Conservation (phyloP, 1,140 invertebrate genomes). For the Glossosoma conforme region DNA sequence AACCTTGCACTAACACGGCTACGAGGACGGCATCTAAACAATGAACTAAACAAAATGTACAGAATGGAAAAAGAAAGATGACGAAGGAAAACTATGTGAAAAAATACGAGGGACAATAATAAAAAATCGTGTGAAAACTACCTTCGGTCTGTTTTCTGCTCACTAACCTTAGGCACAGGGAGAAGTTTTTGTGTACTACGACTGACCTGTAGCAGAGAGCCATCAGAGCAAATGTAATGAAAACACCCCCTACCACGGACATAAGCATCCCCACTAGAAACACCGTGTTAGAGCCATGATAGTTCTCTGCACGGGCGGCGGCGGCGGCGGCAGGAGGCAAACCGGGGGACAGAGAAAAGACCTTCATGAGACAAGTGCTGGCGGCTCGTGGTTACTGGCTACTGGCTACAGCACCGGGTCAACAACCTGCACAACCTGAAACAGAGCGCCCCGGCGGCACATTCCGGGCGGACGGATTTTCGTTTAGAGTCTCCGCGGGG, state of each 20-base stretch:
- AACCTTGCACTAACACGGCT: conserved; percentile 26
- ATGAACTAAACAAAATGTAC: conserved; percentile 22
- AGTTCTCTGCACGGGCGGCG: conserved; percentile 67
- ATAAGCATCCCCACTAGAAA: conserved; percentile 96
- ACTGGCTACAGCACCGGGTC: too few species aligned
- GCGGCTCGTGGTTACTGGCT: conserved; percentile 40
- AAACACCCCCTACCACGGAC: conserved; percentile 96
- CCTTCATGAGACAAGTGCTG: conserved; percentile 16
- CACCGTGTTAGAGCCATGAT: conserved; percentile 91
- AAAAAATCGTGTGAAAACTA: conserved; percentile 51
- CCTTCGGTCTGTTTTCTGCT: conserved; percentile 69
- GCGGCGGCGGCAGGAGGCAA: conserved; percentile 34
- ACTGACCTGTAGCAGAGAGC: conserved; percentile 99
- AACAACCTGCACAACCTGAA: conserved; percentile 11
- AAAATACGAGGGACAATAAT: conserved; percentile 24
- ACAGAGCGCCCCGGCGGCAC: background rate
- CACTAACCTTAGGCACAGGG: conserved; percentile 95
- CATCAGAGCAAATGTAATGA: conserved; percentile 96
- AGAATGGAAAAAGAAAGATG: conserved; percentile 24
- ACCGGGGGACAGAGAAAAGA: conserved; percentile 27
- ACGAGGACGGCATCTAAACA: conserved; percentile 25
- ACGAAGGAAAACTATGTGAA: conserved; percentile 28
- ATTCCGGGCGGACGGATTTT: conserved; percentile 26
- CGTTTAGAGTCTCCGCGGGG: conserved; percentile 28
- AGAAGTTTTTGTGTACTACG: conserved; percentile 96